Evolutionary conservation across 2,888 invertebrate genomes (phyloP).

Genomic region (Tetranychus piercei): DNA sequence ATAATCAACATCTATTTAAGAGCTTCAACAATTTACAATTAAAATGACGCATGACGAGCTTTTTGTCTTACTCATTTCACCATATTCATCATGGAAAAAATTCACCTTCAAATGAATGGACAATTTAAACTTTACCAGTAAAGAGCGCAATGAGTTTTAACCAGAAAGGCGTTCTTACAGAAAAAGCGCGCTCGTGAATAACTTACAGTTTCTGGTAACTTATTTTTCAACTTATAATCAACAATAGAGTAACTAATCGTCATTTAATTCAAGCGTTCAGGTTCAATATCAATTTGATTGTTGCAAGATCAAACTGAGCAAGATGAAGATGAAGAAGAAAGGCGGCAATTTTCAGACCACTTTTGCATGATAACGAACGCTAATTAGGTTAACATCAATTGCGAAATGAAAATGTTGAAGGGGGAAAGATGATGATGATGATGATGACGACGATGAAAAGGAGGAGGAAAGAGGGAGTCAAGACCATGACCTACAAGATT

Average conservation of each 20-base stretch:
- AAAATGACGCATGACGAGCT: too few relatives aligned
- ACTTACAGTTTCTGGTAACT: too few relatives aligned
- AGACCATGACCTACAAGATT: conserved; percentile 8
- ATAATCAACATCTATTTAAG: too few relatives aligned
- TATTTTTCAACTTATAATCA: not conserved
- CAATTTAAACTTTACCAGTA: not conserved
- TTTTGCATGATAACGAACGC: not conserved
- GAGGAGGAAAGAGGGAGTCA: not conserved
- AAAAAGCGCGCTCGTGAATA: too few relatives aligned
- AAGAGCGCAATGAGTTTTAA: not conserved
- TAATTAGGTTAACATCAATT: conserved; percentile 1
- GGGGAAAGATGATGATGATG: not conserved
- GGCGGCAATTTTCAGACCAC: not conserved
- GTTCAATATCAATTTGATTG: not conserved
- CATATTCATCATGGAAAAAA: not conserved
- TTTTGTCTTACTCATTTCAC: too few relatives aligned
- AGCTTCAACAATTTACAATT: too few relatives aligned
- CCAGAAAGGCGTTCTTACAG: not conserved
- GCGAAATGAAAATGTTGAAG: not conserved
- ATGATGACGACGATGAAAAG: not conserved
- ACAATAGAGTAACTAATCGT: not conserved
- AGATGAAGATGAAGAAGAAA: not conserved
- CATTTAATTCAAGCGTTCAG: not conserved
- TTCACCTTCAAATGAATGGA: not conserved
- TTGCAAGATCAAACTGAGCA: not conserved